Conservation (phyloP, 1,140 invertebrate species). For the Campoletis sonorensis region DNA sequence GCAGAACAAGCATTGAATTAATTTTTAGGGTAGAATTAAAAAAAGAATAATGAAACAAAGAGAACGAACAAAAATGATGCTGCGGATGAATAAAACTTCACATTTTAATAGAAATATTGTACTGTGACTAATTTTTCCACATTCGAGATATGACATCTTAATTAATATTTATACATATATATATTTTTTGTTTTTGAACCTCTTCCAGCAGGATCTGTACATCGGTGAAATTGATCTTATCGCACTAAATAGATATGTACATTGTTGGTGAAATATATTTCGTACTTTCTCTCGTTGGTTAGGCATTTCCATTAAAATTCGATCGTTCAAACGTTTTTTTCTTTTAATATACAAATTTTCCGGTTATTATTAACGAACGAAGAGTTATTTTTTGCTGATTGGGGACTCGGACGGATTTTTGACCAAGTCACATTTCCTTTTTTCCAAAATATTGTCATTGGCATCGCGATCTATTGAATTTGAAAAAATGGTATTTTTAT, state of each 20-base stretch:
- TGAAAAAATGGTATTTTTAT: no score
- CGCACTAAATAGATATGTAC: slow-evolving; percentile 52
- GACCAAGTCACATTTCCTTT: no score
- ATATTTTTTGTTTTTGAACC: slow-evolving; percentile 22
- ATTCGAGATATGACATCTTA: background rate
- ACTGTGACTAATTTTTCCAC: slow-evolving; percentile 21
- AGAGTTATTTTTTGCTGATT: no score
- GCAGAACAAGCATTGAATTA: slow-evolving; percentile 54
- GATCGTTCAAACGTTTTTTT: background rate
- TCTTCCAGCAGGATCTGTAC: background rate
- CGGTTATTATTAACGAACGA: no score
- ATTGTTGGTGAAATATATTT: slow-evolving; percentile 28
- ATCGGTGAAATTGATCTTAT: slow-evolving; percentile 27
- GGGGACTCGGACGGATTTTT: no score
- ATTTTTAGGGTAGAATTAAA: slow-evolving; percentile 60
- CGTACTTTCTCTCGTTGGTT: slow-evolving; percentile 29
- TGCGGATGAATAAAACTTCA: slow-evolving; percentile 63
- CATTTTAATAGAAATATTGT: slow-evolving; percentile 64
- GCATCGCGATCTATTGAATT: no score
- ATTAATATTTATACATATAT: slow-evolving; percentile 7
- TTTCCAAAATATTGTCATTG: no score
- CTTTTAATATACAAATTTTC: background rate
- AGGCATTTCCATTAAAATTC: slow-evolving; percentile 18
- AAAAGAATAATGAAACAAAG: slow-evolving; percentile 41
- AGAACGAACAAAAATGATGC: slow-evolving; percentile 9